Evolutionary conservation across 1,140 invertebrate species (phyloP).

Genomic region (Pachyrhynchus sulphureomaculatus): DNA sequence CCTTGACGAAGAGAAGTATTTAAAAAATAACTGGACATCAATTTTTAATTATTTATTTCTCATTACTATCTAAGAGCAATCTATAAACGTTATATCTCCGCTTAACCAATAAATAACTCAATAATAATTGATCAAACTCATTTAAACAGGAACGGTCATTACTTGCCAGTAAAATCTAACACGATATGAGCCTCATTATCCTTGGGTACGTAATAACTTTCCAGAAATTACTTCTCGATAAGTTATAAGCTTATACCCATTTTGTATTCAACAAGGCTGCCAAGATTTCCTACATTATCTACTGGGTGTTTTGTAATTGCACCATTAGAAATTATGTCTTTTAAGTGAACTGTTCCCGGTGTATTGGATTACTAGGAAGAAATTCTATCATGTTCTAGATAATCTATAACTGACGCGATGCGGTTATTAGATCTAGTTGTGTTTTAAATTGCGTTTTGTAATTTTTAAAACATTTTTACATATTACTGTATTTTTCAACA

Average conservation of each 20-base stretch:
- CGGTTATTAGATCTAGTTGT: too few relatives aligned
- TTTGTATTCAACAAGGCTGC: not conserved
- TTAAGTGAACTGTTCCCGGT: not conserved
- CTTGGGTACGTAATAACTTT: not conserved
- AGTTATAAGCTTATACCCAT: not conserved
- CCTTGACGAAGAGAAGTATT: too few relatives aligned
- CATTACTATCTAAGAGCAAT: too few relatives aligned
- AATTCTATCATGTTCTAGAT: not conserved
- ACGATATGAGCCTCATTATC: not conserved
- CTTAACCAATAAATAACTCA: too few relatives aligned
- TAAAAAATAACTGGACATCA: too few relatives aligned
- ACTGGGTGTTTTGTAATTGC: not conserved
- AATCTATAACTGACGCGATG: too few relatives aligned
- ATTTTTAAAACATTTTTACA: too few relatives aligned
- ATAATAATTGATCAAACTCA: too few relatives aligned
- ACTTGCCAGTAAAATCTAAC: not conserved
- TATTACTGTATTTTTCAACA: too few relatives aligned
- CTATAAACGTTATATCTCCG: too few relatives aligned
- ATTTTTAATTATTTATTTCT: too few relatives aligned
- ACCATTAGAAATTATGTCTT: not conserved
- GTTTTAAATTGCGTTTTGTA: too few relatives aligned
- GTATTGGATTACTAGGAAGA: slow-evolving; percentile 2
- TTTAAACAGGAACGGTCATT: not conserved
- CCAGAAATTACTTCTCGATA: not conserved
- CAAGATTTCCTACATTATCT: not conserved